Evolutionary conservation across 2,113 vertebrate genomes (phyloP).

Genomic region (Pteruthius melanotis): DNA sequence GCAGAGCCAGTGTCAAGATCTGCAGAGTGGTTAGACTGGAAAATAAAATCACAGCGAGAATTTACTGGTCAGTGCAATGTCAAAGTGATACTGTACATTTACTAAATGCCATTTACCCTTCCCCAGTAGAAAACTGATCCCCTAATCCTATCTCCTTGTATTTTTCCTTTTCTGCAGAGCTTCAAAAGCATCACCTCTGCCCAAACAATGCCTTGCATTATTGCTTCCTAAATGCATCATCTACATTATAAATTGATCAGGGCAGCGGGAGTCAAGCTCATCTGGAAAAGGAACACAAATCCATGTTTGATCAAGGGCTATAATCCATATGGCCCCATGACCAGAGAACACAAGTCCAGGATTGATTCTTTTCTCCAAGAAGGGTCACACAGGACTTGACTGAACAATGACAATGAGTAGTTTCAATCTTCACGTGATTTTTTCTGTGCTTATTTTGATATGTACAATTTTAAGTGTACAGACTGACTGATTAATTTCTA

Average conservation of each 20-base stretch:
- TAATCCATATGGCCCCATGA: neutral
- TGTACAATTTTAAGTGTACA: neutral
- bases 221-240: neutral
- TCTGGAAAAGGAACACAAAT: neutral
- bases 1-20: slow-evolving; percentile 95
- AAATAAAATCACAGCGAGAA: neutral
- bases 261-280: rapidly evolving
- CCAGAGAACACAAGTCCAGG: neutral
- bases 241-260: neutral
- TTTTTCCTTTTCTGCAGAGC: neutral
- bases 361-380: neutral
- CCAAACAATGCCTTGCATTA: neutral
- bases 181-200: neutral
- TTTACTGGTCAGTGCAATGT: neutral
- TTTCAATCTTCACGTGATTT: neutral
- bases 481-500: neutral
- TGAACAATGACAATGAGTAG: neutral
- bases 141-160: rapidly evolving
- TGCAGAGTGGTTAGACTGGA: slow-evolving; percentile 88
- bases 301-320: neutral
- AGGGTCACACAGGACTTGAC: neutral
- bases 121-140: neutral
- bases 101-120: neutral
- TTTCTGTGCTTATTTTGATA: neutral
- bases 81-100: neutral